Conservation (phyloP, 1,140 invertebrate species). For the Cheumatopsyche charites region DNA sequence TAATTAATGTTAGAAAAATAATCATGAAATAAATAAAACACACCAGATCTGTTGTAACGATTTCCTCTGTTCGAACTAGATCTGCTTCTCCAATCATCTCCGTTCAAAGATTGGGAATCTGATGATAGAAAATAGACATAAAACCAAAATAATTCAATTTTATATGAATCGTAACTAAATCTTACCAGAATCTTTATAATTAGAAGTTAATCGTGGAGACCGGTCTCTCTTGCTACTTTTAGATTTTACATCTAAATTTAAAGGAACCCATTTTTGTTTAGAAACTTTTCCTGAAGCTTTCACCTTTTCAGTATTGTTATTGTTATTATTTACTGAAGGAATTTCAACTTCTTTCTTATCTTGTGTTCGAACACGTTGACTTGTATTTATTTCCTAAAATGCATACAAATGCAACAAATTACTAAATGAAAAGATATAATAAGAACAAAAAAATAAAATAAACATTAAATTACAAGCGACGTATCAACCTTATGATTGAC, state of each 20-base stretch:
- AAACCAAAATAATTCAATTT: neutral
- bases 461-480: neutral
- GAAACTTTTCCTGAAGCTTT: slow-evolving; percentile 27
- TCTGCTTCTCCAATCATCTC: slow-evolving; percentile 42
- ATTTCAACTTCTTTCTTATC: slow-evolving; percentile 32
- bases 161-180: neutral
- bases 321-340: neutral
- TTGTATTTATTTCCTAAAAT: slow-evolving; percentile 16
- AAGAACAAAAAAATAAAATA: neutral
- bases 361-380: slow-evolving; percentile 34
- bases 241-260: slow-evolving; percentile 41
- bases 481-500: slow-evolving; percentile 22
- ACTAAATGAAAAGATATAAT: no score
- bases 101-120: slow-evolving; percentile 46
- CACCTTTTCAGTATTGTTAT: slow-evolving; percentile 8
- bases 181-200: slow-evolving; percentile 16
- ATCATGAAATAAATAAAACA: neutral
- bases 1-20: no score
- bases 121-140: slow-evolving; percentile 7
- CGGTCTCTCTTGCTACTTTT: slow-evolving; percentile 36
- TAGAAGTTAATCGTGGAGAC: slow-evolving; percentile 32
- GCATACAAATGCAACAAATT: no score
- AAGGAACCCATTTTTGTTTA: slow-evolving; percentile 42
- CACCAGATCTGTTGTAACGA: slow-evolving; percentile 42
- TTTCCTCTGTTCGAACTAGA: slow-evolving; percentile 24